Evolutionary conservation across 2,113 vertebrate genomes (phyloP).

Genomic region (Tricholaema leucomelas): DNA sequence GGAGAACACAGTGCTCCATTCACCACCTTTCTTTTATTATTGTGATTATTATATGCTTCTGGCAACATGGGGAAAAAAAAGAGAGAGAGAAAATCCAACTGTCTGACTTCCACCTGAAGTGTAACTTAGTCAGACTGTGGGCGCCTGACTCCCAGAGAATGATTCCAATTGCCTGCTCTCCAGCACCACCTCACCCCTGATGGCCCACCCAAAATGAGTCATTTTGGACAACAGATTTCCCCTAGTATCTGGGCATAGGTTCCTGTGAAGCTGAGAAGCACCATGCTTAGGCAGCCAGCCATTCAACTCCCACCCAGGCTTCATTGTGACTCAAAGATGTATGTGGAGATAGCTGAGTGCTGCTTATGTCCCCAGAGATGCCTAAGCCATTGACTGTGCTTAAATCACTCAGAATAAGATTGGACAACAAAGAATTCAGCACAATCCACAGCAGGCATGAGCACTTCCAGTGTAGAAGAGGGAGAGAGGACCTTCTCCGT

Average conservation of each 20-base stretch:
- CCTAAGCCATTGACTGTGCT: not conserved
- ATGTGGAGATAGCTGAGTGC: not conserved
- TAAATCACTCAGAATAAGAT: not conserved
- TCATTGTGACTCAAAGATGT: not conserved
- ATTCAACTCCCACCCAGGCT: not conserved
- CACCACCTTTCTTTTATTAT: not conserved
- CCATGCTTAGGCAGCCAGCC: not conserved
- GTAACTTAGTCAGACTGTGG: not conserved
- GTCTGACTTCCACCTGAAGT: not conserved
- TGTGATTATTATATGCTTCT: not conserved
- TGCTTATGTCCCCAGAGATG: not conserved
- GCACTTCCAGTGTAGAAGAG: not conserved
- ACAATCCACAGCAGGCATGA: not conserved
- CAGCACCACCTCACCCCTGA: constrained; percentile 29
- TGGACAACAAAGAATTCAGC: not conserved
- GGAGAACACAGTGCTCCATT: constrained; percentile 22
- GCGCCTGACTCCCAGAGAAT: not conserved
- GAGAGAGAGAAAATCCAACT: not conserved
- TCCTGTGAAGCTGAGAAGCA: not conserved
- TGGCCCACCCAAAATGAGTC: constrained; percentile 10
- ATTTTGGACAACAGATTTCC: not conserved
- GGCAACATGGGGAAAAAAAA: not conserved
- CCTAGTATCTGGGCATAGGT: not conserved
- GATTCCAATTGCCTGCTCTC: not conserved
- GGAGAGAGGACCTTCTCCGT: not conserved